Evolutionary conservation across 2,113 vertebrate genomes (phyloP).

Genomic region (Rynchops niger): DNA sequence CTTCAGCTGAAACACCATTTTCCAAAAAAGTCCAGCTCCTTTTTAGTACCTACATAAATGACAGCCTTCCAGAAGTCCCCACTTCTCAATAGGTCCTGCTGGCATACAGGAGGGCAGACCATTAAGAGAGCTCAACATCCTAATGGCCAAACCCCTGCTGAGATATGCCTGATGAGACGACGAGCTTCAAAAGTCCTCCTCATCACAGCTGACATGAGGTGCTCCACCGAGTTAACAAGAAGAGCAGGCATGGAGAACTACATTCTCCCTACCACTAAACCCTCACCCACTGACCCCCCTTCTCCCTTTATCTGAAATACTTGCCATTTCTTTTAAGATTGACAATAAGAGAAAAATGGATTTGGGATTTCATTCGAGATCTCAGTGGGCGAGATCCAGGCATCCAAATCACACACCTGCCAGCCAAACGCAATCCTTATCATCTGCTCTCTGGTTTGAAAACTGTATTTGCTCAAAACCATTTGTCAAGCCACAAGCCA

Average conservation of each 20-base stretch:
- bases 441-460: neutral
- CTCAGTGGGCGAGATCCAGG: neutral
- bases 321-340: neutral
- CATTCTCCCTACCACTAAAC: neutral
- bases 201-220: neutral
- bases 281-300: neutral
- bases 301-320: neutral
- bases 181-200: neutral
- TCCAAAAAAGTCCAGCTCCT: neutral
- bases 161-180: neutral
- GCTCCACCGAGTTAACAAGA: neutral
- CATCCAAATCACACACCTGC: fast-evolving
- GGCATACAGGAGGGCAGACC: neutral
- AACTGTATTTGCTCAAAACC: neutral
- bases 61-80: neutral
- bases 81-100: neutral
- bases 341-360: neutral
- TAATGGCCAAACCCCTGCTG: neutral
- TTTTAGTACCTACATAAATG: neutral
- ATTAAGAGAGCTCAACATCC: neutral
- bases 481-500: neutral
- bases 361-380: neutral
- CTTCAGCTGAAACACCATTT: neutral
- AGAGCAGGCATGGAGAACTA: neutral
- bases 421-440: neutral